Evolutionary conservation across 2,888 invertebrate species (phyloP).

Genomic region (Drosophila histrio): DNA sequence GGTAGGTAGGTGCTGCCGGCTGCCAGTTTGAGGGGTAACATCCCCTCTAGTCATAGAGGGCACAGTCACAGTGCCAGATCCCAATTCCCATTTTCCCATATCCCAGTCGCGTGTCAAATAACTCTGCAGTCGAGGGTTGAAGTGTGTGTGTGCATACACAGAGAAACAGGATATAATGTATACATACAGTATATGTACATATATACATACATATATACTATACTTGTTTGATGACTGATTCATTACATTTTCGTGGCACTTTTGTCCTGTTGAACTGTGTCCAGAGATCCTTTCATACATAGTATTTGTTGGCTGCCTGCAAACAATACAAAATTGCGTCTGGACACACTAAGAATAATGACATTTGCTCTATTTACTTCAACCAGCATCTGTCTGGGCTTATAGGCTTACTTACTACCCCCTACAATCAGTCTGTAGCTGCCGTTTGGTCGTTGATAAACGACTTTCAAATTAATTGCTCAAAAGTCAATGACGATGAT

Average conservation of each 20-base stretch:
- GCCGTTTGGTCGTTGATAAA: slow-evolving; percentile 15
- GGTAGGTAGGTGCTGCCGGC: slow-evolving; percentile 24
- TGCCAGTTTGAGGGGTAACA: slow-evolving; percentile 7
- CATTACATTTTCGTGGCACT: slow-evolving; percentile 19
- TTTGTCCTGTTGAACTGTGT: not conserved
- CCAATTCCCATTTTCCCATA: slow-evolving; percentile 26
- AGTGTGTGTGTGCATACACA: not conserved
- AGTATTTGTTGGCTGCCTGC: slow-evolving; percentile 4
- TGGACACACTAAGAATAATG: not conserved
- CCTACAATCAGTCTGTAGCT: not conserved
- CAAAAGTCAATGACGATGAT: slow-evolving; percentile 30
- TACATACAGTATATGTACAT: slow-evolving; percentile 4
- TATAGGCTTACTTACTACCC: not conserved
- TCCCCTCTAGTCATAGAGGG: not conserved
- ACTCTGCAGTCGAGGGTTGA: slow-evolving; percentile 49
- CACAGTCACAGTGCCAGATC: slow-evolving; percentile 3
- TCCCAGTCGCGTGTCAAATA: slow-evolving; percentile 67
- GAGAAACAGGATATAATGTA: slow-evolving; percentile 13
- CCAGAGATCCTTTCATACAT: slow-evolving; percentile 9
- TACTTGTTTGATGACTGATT: slow-evolving; percentile 27
- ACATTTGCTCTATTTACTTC: slow-evolving; percentile 17
- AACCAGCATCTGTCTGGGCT: slow-evolving; percentile 9
- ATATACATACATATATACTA: not conserved
- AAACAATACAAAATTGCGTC: slow-evolving; percentile 14
- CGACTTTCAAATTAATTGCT: slow-evolving; percentile 43